phyloP scores from a whole-genome alignment of 2,888 invertebrate species.

The Deilephila porcellus region DNA sequence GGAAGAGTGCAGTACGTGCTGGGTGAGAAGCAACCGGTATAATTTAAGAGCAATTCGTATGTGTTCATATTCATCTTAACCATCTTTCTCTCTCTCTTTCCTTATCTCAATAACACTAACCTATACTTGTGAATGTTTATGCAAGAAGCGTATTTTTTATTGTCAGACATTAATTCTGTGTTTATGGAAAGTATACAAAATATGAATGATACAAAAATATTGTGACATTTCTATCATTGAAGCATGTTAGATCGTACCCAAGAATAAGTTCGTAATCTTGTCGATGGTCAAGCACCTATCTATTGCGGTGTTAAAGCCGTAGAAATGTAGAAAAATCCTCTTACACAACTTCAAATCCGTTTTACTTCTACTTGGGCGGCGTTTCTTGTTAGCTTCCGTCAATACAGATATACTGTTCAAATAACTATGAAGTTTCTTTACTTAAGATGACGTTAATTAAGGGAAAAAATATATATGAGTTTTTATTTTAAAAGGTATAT shows the following conservation, averaged over 20 bases:
- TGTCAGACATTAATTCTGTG: too few species aligned
- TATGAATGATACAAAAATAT: background rate
- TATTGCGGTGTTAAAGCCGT: constrained; percentile 11
- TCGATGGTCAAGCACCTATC: constrained; percentile 20
- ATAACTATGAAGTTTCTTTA: background rate
- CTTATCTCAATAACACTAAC: too few species aligned
- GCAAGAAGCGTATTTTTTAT: too few species aligned
- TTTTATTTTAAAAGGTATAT: background rate
- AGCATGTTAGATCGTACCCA: too few species aligned
- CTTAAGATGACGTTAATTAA: background rate
- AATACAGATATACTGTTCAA: too few species aligned
- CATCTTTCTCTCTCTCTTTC: too few species aligned
- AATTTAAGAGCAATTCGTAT: too few species aligned
- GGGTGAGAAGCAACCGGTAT: too few species aligned
- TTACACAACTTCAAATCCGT: constrained; percentile 20
- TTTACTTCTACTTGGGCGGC: constrained; percentile 5
- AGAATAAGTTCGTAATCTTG: constrained; percentile 14
- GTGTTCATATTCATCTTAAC: too few species aligned
- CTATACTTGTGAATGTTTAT: too few species aligned
- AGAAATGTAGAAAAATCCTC: constrained; percentile 10
- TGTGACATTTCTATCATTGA: background rate
- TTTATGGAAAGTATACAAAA: background rate
- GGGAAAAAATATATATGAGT: background rate
- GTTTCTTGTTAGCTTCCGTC: constrained; percentile 16
- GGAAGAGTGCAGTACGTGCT: too few species aligned